Evolutionary conservation across 2,888 invertebrate genomes (phyloP).

Genomic region (Thera obeliscata): DNA sequence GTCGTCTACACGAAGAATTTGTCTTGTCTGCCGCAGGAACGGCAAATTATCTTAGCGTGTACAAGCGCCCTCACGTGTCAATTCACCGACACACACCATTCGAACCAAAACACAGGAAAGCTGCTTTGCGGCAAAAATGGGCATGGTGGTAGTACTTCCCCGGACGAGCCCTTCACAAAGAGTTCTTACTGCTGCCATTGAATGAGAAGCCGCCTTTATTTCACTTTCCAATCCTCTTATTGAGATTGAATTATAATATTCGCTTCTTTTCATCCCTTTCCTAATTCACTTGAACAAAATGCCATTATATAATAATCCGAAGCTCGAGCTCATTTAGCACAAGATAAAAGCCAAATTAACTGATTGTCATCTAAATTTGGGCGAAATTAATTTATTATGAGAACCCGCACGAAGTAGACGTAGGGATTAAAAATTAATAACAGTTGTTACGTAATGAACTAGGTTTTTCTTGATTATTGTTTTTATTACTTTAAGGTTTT

Average conservation of each 20-base stretch:
- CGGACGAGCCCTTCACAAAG: too few relatives aligned
- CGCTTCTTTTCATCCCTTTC: background rate
- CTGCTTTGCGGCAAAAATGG: too few relatives aligned
- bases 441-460: too few relatives aligned
- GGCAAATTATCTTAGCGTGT: too few relatives aligned
- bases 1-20: too few relatives aligned
- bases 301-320: slow-evolving; percentile 31
- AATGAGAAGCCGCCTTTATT: background rate
- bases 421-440: slow-evolving; percentile 79
- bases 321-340: slow-evolving; percentile 50
- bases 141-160: too few relatives aligned
- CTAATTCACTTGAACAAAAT: slow-evolving; percentile 48
- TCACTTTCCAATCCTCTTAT: background rate
- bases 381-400: slow-evolving; percentile 70
- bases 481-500: too few relatives aligned
- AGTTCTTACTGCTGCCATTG: background rate
- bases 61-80: too few relatives aligned
- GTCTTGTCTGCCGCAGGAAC: too few relatives aligned
- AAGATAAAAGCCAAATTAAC: slow-evolving; percentile 57
- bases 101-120: too few relatives aligned
- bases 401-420: slow-evolving; percentile 67
- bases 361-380: slow-evolving; percentile 61
- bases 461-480: too few relatives aligned
- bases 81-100: too few relatives aligned
- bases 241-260: slow-evolving; percentile 5